phyloP scores from a whole-genome alignment of 2,113 vertebrate species.

The Eira barbara region DNA sequence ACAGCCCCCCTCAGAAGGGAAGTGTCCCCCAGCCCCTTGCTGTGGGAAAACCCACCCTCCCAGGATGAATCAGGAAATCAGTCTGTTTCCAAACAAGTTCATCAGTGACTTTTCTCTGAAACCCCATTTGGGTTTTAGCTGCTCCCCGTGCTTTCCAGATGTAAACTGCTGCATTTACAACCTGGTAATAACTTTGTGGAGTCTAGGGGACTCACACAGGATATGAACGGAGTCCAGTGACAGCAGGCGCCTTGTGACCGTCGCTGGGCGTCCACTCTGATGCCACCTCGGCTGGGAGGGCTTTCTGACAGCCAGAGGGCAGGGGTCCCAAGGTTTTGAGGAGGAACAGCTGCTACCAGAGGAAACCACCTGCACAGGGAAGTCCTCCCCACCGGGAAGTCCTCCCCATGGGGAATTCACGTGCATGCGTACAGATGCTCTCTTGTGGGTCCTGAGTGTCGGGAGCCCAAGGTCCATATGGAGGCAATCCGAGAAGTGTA shows the following conservation, averaged over 20 bases:
- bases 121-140: not conserved
- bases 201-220: constrained; percentile 32
- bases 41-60: not conserved
- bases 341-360: not conserved
- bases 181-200: not conserved
- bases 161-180: constrained; percentile 49
- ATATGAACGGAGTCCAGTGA: not conserved
- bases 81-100: not conserved
- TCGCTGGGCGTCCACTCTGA: fast-evolving
- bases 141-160: not conserved
- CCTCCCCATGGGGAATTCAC: fast-evolving
- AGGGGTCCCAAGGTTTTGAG: not conserved
- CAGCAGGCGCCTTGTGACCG: not conserved
- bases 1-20: fast-evolving
- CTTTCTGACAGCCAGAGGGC: not conserved
- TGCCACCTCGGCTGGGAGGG: not conserved
- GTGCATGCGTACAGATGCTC: fast-evolving
- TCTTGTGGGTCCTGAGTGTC: not conserved
- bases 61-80: not conserved
- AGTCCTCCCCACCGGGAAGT: not conserved
- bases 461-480: fast-evolving
- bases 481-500: not conserved
- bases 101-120: not conserved
- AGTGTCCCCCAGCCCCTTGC: fast-evolving
- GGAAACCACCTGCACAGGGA: not conserved